Conservation (phyloP, 37 sponge, comb jelly and placozoan genomes). For the Ianthella basta region DNA sequence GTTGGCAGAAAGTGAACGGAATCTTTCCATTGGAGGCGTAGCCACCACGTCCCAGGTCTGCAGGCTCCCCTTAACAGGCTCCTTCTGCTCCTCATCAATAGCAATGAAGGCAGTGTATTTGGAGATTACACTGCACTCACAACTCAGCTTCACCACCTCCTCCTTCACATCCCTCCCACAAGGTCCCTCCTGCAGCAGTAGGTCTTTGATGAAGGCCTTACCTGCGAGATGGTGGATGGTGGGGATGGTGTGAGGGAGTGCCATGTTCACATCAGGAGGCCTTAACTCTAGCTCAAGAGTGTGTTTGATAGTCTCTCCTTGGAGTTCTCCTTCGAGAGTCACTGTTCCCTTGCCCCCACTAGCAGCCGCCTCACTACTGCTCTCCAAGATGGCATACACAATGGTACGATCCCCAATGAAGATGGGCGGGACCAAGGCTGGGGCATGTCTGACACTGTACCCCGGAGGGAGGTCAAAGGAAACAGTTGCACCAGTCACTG, state of each 20-base stretch:
- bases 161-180: neutral
- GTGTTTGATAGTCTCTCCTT: slow-evolving; percentile 40
- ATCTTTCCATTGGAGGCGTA: neutral
- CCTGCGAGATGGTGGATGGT: slow-evolving; percentile 78
- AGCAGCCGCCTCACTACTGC: neutral
- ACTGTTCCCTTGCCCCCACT: slow-evolving; percentile 35
- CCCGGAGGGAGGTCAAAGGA: slow-evolving; percentile 45
- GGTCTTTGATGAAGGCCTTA: slow-evolving; percentile 62
- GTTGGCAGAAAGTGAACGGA: no score
- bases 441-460: slow-evolving; percentile 41
- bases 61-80: slow-evolving; percentile 45
- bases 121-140: slow-evolving; percentile 40
- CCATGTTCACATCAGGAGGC: neutral
- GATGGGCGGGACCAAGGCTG: slow-evolving; percentile 53
- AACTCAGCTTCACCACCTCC: slow-evolving; percentile 40
- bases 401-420: slow-evolving; percentile 69
- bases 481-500: slow-evolving; percentile 56
- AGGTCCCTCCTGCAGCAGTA: slow-evolving; percentile 8
- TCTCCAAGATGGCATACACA: slow-evolving; percentile 67
- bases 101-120: slow-evolving; percentile 60
- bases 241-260: neutral
- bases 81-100: slow-evolving; percentile 49
- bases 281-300: slow-evolving; percentile 21
- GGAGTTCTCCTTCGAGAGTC: slow-evolving; percentile 48
- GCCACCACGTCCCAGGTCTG: slow-evolving; percentile 31